Base-by-base conservation (phyloP, 2,888 invertebrate species). In the Metalampra italica region DNA sequence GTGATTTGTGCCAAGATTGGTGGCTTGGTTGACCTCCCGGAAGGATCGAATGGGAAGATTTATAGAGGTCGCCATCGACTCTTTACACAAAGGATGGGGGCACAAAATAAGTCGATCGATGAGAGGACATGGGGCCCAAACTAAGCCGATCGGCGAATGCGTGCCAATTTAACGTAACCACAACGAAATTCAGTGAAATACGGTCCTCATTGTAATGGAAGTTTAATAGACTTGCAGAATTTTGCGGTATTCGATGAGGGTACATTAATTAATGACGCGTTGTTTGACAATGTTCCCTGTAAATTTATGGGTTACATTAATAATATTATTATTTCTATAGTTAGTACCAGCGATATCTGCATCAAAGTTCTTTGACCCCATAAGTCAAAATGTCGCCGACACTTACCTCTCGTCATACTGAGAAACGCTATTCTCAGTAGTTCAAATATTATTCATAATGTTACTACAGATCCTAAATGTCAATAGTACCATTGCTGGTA, bases 1-100 rank as follows among this genome's bases (percentile, higher is more conserved):
- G 45, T 61, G 42, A 46, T 56, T 67, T 61, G 51, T 43, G 51
- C 53, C 51, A 56, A 59, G 52, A 52, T 59, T 62, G 62, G 66
- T 66, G 68, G 66, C 68, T 70, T 62, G 61, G 64, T 66, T 71
- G 75, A 75, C 69, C 76, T 69, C 40, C 64, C 52, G 62, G 57
- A 62, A 61, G 13, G 37, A 37, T 71, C 70, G 71, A 73, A 78
- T 66, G 63, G 60, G 68, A 22, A 77, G 81, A 82, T 83, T 82
- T 82, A 83, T 82, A 64, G 77, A 64, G 81, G 81, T 78, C 75
- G 66, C 66, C 60, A 66, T 68, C 64, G 64, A 74, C 74, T 75
- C 73, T 71, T 69, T 70, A 68, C 65, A 70, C 66, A 72, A 68
- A 69, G 63, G 63, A 61, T 56, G 54, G 52, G 55, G 59, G 58